phyloP scores from a whole-genome alignment of 2,113 vertebrate species.

The Alaudala cheleensis region DNA sequence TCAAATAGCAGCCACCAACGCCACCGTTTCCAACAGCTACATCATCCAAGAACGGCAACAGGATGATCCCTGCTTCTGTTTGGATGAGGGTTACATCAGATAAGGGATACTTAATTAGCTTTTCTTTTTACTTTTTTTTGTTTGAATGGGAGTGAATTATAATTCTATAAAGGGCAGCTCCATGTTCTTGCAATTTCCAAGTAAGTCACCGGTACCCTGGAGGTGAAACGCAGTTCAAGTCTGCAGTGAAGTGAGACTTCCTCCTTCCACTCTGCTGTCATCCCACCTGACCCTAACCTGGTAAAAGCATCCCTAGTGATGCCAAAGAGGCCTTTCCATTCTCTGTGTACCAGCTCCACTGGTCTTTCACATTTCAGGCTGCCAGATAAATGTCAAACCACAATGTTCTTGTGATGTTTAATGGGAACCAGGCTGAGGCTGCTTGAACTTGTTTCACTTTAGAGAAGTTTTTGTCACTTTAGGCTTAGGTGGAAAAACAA shows the following conservation, averaged over 20 bases:
- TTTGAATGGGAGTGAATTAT: slow-evolving; percentile 24
- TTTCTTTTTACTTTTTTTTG: neutral
- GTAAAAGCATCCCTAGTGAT: slow-evolving; percentile 54
- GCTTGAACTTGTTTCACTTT: slow-evolving; percentile 39
- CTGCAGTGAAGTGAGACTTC: slow-evolving; percentile 53
- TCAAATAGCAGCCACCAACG: slow-evolving; percentile 32
- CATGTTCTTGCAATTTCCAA: slow-evolving; percentile 18
- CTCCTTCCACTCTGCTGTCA: slow-evolving; percentile 27
- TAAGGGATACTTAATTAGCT: slow-evolving; percentile 39
- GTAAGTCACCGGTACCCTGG: slow-evolving; percentile 3
- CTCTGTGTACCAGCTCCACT: neutral
- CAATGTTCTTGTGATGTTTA: slow-evolving; percentile 22
- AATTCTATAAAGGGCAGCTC: slow-evolving; percentile 25
- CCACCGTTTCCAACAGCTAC: neutral
- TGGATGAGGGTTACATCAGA: slow-evolving; percentile 21
- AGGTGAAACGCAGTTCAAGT: slow-evolving; percentile 57
- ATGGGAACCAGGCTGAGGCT: slow-evolving; percentile 8
- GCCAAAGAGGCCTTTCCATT: neutral
- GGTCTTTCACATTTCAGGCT: slow-evolving; percentile 57
- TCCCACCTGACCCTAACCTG: slow-evolving; percentile 49
- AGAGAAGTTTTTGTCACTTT: slow-evolving; percentile 56
- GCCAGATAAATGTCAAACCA: slow-evolving; percentile 51
- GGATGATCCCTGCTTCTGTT: slow-evolving; percentile 17
- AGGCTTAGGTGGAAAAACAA: slow-evolving; percentile 26
- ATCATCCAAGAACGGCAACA: neutral